Evolutionary conservation across 64 coral and sea anemone genomes (phyloP).

Genomic region (Astreopora myriophthalma): DNA sequence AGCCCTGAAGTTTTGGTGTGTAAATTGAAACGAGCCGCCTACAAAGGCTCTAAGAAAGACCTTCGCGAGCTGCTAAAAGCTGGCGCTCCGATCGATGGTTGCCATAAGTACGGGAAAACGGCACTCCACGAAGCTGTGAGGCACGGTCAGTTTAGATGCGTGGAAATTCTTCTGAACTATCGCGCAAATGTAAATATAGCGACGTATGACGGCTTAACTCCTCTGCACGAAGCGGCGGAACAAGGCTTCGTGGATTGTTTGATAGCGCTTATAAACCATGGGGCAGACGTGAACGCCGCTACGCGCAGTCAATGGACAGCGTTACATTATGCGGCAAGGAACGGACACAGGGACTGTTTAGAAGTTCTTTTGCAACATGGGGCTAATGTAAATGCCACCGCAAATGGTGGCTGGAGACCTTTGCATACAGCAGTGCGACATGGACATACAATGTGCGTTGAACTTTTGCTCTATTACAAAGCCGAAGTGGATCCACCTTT

Average conservation of each 20-base stretch:
- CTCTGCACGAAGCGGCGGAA: conserved; percentile 95
- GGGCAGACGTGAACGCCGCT: conserved; percentile 90
- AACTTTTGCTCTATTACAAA: conserved; percentile 85
- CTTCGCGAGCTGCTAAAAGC: conserved; percentile 93
- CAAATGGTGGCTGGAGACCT: conserved; percentile 97
- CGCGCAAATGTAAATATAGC: conserved; percentile 99
- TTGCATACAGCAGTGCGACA: conserved; percentile 95
- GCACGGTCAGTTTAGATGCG: conserved; percentile 93
- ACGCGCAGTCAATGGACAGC: conserved; percentile 96
- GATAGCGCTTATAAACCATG: conserved; percentile 90
- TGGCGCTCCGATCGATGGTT: conserved; percentile 94
- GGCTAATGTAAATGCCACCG: conserved; percentile 96
- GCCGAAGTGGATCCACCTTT: conserved; percentile 96
- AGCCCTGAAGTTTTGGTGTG: conserved; percentile 92
- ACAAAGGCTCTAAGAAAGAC: conserved; percentile 98
- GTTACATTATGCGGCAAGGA: conserved; percentile 94
- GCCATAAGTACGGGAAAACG: conserved; percentile 96
- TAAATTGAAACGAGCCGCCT: conserved; percentile 90
- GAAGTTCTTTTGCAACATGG: conserved; percentile 97
- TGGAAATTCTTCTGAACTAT: conserved; percentile 94
- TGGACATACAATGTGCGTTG: conserved; percentile 96
- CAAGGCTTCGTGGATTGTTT: conserved; percentile 98
- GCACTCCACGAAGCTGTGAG: conserved; percentile 96
- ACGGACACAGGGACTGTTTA: conserved; percentile 94
- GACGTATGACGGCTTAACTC: conserved; percentile 95